A percentile compares a stretch with the other conserved stretches of the same genome.
Conservation (phyloP, 2,113 vertebrate genomes). For the Aegotheles bennettii region DNA sequence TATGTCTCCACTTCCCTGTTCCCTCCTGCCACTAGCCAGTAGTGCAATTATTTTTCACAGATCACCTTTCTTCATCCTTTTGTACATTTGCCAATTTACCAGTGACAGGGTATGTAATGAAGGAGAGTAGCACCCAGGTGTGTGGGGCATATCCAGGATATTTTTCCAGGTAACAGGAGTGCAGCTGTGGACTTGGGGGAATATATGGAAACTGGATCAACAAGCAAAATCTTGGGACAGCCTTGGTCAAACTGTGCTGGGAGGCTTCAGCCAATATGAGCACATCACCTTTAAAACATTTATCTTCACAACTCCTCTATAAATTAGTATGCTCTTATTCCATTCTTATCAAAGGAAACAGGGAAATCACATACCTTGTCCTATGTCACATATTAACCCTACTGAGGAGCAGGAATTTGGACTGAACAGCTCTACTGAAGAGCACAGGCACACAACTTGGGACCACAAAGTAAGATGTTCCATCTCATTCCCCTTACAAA, state of each 20-base stretch:
- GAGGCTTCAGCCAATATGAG: not conserved
- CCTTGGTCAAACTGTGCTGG: not conserved
- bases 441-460: not conserved
- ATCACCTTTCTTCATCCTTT: not conserved
- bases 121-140: not conserved
- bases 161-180: not conserved
- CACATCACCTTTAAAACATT: not conserved
- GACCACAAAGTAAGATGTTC: fast-evolving
- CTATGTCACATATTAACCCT: not conserved
- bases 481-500: not conserved
- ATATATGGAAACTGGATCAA: not conserved
- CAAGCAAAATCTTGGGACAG: not conserved
- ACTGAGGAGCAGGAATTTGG: not conserved
- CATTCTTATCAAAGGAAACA: not conserved
- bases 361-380: not conserved
- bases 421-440: not conserved
- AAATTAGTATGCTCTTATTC: not conserved
- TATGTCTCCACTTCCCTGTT: not conserved
- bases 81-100: not conserved
- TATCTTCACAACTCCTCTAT: not conserved
- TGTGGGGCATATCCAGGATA: not conserved
- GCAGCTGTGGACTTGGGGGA: not conserved
- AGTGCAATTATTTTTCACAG: not conserved
- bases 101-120: not conserved
- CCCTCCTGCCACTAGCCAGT: not conserved